Conservation (phyloP, 2,113 vertebrate genomes). For the Peromyscus maniculatus region DNA sequence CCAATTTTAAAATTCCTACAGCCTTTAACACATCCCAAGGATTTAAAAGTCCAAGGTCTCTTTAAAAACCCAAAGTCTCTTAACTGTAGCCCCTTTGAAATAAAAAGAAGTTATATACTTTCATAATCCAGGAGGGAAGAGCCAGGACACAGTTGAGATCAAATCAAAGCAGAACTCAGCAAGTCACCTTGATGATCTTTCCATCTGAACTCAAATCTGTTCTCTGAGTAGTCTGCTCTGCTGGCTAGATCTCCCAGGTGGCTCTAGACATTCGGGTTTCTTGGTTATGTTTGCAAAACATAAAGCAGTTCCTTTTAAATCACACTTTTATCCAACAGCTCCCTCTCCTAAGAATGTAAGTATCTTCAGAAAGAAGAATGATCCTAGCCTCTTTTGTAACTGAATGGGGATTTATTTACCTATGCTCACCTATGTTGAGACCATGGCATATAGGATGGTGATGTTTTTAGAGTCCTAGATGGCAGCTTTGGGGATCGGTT, state of each 20-base stretch:
- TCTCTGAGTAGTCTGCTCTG: background rate
- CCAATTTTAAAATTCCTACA: background rate
- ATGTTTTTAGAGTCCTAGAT: background rate
- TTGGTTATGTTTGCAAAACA: constrained; percentile 18
- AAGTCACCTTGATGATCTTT: background rate
- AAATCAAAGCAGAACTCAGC: background rate
- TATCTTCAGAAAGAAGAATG: constrained; percentile 45
- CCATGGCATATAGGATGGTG: background rate
- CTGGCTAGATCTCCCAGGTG: background rate
- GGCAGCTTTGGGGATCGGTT: background rate
- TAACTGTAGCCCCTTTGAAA: background rate
- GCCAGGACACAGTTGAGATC: background rate
- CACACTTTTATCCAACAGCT: background rate
- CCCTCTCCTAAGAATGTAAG: background rate
- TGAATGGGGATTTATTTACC: background rate
- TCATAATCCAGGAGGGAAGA: background rate
- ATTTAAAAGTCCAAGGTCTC: background rate
- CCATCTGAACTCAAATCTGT: background rate
- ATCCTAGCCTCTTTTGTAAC: constrained; percentile 19
- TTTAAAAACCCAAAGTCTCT: background rate
- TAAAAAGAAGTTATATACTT: background rate
- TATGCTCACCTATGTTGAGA: constrained; percentile 11
- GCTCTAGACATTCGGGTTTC: background rate
- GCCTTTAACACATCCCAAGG: background rate
- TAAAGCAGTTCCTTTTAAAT: background rate